Evolutionary conservation across 2,888 invertebrate species (phyloP).

Genomic region (Hypomecis punctinalis): DNA sequence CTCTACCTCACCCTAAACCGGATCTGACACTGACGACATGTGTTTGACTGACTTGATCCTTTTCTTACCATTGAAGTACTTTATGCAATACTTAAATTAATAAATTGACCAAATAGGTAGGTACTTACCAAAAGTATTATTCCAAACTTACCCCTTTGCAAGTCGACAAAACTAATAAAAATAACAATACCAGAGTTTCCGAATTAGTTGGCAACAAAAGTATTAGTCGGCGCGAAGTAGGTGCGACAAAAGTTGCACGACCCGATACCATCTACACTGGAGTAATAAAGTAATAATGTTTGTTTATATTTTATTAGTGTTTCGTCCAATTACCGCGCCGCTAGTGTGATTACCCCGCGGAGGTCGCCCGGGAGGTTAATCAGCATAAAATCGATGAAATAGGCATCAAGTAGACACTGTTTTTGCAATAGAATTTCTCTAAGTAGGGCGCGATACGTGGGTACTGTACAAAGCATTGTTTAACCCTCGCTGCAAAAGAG

Average conservation of each 20-base stretch:
- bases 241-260: conserved; percentile 33
- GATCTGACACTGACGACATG: conserved; percentile 1
- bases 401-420: conserved; percentile 16
- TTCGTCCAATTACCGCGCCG: conserved; percentile 30
- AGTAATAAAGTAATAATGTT: conserved; percentile 18
- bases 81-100: background rate
- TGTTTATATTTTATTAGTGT: conserved; percentile 22
- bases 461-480: background rate
- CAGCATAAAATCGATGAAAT: conserved; percentile 39
- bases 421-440: conserved; percentile 24
- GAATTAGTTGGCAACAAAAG: conserved; percentile 22
- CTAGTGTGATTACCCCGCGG: conserved; percentile 37
- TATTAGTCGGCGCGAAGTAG: conserved; percentile 31
- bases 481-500: too few species aligned
- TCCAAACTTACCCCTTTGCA: conserved; percentile 17
- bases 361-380: conserved; percentile 40
- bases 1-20: conserved; percentile 15
- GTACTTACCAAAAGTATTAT: background rate
- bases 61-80: background rate
- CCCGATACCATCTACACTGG: conserved; percentile 16
- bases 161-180: conserved; percentile 31
- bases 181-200: conserved; percentile 33
- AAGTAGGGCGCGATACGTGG: conserved; percentile 3
- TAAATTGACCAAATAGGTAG: background rate
- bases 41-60: too few species aligned